Evolutionary conservation across 2,888 invertebrate genomes (phyloP).

Genomic region (Scrobipalpa atriplicella): DNA sequence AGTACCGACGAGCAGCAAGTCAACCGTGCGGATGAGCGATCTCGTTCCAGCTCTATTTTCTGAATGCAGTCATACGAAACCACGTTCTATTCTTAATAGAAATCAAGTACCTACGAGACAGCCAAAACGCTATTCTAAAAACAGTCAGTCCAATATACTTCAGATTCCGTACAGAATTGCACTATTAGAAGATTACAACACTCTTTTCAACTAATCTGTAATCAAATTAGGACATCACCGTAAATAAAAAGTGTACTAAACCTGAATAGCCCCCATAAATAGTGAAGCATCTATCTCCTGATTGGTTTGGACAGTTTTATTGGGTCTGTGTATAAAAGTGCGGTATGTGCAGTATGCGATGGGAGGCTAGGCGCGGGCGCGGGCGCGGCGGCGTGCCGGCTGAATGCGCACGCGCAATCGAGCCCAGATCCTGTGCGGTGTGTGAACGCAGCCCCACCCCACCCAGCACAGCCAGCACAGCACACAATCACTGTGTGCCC

Average conservation of each 20-base stretch:
- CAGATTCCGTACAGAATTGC: too few species aligned
- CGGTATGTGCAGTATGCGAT: too few species aligned
- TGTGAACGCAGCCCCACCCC: constrained; percentile 66
- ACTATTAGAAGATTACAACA: background rate
- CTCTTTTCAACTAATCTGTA: background rate
- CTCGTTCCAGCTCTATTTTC: constrained; percentile 14
- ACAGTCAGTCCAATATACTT: too few species aligned
- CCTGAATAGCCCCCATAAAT: background rate
- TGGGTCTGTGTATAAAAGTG: constrained; percentile 44
- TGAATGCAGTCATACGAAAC: constrained; percentile 1
- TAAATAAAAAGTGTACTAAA: background rate
- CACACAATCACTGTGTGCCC: constrained; percentile 46
- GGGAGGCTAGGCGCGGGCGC: constrained; percentile 71
- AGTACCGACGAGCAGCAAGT: background rate
- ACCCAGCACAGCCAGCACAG: constrained; percentile 21
- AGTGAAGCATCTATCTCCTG: background rate
- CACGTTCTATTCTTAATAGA: background rate
- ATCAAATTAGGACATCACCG: background rate
- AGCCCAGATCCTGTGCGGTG: constrained; percentile 79
- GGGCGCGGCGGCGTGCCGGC: constrained; percentile 35
- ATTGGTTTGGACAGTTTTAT: constrained; percentile 3
- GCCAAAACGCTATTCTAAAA: too few species aligned
- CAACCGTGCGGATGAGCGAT: background rate
- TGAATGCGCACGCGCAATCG: constrained; percentile 61
- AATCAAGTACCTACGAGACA: too few species aligned